Percentiles rank a stretch among this genome's conserved stretches.
These are phyloP conservation scores for Bettongia penicillata DNA, from an alignment of 2,113 vertebrate genomes.

Conservation along the genomic window DNA sequence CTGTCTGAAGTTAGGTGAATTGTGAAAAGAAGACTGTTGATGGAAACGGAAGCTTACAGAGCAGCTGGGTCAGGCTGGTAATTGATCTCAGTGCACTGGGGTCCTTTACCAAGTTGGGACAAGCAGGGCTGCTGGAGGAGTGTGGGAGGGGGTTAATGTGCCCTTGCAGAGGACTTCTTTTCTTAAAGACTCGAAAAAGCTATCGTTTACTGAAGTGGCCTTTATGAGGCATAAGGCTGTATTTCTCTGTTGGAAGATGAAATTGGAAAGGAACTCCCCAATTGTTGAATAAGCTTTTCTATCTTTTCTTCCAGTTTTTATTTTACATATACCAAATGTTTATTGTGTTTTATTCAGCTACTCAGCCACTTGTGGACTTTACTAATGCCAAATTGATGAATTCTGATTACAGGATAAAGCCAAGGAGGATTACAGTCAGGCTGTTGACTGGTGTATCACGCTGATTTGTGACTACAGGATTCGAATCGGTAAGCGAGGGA, in stretches of 20 bases:
- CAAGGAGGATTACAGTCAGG: conserved; percentile 84
- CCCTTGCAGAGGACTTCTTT: neutral
- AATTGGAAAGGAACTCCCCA: neutral
- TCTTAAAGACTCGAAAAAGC: neutral
- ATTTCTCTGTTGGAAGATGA: neutral
- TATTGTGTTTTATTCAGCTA: neutral
- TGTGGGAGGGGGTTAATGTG: neutral
- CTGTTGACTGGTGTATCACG: conserved; percentile 89
- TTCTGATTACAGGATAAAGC: conserved; percentile 84
- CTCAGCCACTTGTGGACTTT: neutral
- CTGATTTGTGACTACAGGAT: conserved; percentile 92
- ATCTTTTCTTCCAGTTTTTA: neutral
- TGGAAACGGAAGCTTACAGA: neutral
- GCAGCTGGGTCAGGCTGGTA: neutral
- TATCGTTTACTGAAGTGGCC: neutral
- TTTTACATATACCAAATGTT: neutral
- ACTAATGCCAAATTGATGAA: accelerated
- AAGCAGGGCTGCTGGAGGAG: neutral
- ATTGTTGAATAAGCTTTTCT: neutral
- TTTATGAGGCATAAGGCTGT: neutral
- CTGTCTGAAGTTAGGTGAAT: neutral
- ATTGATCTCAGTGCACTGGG: neutral
- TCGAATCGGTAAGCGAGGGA: conserved; percentile 84
- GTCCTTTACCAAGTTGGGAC: neutral
- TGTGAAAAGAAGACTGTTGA: neutral